Percentiles rank a stretch among this genome's conserved stretches.
Evolutionary conservation across 2,113 vertebrate species (phyloP).

Genomic region (Suricata suricatta): DNA sequence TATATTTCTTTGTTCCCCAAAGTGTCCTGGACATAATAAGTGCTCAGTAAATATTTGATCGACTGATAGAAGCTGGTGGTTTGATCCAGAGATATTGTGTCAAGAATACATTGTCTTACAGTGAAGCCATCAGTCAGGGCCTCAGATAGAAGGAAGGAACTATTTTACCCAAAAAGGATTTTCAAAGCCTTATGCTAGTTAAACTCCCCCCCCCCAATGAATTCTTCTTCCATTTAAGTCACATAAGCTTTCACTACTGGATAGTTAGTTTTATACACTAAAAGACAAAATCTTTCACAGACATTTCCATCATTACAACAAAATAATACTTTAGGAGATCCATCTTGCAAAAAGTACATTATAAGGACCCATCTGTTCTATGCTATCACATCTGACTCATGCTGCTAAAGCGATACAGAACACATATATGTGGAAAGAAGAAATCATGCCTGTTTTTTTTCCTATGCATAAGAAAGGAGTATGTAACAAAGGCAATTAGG

Average conservation of each 20-base stretch:
- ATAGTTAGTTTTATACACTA: constrained; percentile 17
- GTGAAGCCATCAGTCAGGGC: background rate
- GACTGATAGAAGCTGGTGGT: background rate
- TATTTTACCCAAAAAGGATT: background rate
- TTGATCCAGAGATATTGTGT: background rate
- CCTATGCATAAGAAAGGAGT: background rate
- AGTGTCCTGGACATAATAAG: constrained; percentile 18
- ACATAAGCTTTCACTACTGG: background rate
- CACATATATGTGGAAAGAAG: background rate
- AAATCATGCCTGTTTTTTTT: background rate
- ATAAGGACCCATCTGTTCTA: background rate
- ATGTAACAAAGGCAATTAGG: constrained; percentile 47
- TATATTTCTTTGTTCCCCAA: constrained; percentile 11
- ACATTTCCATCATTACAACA: constrained; percentile 20
- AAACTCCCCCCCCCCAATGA: background rate
- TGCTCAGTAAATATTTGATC: constrained; percentile 62
- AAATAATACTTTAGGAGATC: background rate
- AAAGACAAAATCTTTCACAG: constrained; percentile 33
- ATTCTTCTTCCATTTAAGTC: background rate
- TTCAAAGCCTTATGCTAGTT: background rate
- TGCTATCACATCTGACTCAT: background rate
- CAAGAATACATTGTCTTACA: background rate
- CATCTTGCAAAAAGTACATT: background rate
- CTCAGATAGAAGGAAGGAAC: background rate
- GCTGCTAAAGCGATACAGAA: background rate